phyloP scores from a whole-genome alignment of 2,113 vertebrate genomes.

The Xyrauchen texanus region DNA sequence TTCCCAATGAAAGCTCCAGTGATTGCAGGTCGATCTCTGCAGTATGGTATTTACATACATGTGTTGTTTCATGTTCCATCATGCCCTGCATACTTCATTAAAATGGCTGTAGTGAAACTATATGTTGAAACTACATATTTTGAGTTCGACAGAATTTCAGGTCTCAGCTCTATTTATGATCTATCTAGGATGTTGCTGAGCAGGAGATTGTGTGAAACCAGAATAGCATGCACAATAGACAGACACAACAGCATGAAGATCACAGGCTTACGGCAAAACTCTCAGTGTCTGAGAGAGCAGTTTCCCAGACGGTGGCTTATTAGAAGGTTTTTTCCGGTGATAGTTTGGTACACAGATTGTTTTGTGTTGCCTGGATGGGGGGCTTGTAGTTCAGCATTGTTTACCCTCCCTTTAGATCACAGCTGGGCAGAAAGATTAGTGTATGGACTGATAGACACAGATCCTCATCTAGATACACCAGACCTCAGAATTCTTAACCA shows the following conservation, averaged over 20 bases:
- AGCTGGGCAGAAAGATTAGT: conserved; percentile 41
- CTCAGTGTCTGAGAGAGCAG: conserved; percentile 55
- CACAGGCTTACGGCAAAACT: conserved; percentile 58
- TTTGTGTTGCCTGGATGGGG: conserved; percentile 55
- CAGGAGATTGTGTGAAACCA: conserved; percentile 65
- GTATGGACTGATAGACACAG: conserved; percentile 48
- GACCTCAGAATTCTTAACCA: neutral
- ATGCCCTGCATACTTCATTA: conserved; percentile 6
- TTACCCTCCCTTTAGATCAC: conserved; percentile 41
- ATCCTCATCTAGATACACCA: conserved; percentile 43
- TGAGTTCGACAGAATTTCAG: neutral
- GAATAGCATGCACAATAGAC: conserved; percentile 55
- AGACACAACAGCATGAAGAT: conserved; percentile 58
- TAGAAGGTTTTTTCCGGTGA: conserved; percentile 65
- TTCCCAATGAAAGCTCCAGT: too few relatives aligned
- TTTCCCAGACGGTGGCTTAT: conserved; percentile 68
- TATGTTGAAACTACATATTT: neutral
- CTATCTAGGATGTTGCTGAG: conserved; percentile 22
- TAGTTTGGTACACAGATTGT: conserved; percentile 62
- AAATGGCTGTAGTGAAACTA: neutral
- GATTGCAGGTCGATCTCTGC: too few relatives aligned
- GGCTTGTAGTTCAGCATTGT: conserved; percentile 42
- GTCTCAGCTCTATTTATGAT: neutral
- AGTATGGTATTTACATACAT: too few relatives aligned
- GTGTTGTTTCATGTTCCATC: neutral